Base-by-base conservation (phyloP, 2,113 vertebrate species). In the Myiagra hebetior region DNA sequence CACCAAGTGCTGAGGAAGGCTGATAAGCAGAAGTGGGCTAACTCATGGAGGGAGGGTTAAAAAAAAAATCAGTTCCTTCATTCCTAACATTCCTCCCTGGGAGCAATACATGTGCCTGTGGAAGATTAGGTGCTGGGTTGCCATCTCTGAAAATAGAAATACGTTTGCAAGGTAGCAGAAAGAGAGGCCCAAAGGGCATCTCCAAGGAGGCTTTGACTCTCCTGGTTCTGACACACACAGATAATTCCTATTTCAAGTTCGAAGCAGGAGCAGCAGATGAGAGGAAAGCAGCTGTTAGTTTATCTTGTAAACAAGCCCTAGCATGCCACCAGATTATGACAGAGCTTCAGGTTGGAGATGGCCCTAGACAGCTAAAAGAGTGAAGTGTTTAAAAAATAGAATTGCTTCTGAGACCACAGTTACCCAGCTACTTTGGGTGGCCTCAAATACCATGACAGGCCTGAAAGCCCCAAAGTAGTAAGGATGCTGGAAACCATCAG, bases 221-320 rank as follows among this genome's bases (percentile, higher is more conserved):
- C 63, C 64, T 91, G 91, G 37, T 88, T 96, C 69, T 95, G 95
- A 88, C 86, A 84, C 28, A 85, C 72, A 92, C 26, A 91, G 93
- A 95, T 94, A 96, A 94, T 93, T 91, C 80, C 65, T 62, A 75
- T 93, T 96, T 92, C 88, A 87, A 86, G 86, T 92, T 87, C 0
- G 8, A 95, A 93, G 59, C 75, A 75, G 50, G 82, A 89, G 87
- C 82, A 87, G 82, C 1, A 7, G 78, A 85, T 96, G 91, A 96
- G 85, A 94, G 87, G 82, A 95, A 96, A 86, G 76, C 85, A 91
- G 85, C 68, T 96, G 92, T 80, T 95, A 63, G 72, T 94, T 92
- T 94, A 96, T 96, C 93, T 94, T 94, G 92, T 93, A 95, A 96
- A 89, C 93, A 94, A 88, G 85, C 56, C 69, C 83, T 73, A 73